Evolutionary conservation across 2,113 vertebrate species (phyloP), one percentile per base, ranked within the genome.

Genomic region (Chlorodrepanis virens): DNA sequence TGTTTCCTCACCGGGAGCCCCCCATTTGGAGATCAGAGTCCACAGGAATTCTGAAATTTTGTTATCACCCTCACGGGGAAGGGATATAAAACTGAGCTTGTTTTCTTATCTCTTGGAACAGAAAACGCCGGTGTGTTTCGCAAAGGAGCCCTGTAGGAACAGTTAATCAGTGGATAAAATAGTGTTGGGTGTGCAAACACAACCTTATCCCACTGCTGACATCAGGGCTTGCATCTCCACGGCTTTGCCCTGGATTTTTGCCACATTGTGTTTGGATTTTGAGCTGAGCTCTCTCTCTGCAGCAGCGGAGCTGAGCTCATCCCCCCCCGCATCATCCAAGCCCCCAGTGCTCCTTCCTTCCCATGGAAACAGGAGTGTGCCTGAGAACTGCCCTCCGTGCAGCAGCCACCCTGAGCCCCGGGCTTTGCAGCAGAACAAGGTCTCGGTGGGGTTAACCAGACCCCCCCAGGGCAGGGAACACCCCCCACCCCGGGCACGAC

Each of bases 51-150:
- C 35, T 15, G 44, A 24, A 4, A 25, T 37, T 45, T 64, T 18
- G 23, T 81, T 93, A 88, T 89, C 75, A 44, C 40, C n/a, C 4
- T 54, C 18, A 1, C 6, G 14, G 47, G 45, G 22, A 49, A 63
- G 33, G 35, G 63, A 37, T 24, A 80, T 60, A 86, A 95, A 96
- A 12, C 2, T n/a, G 15, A 9, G 71, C 29, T 64, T n/a, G 31
- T 70, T 68, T 83, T 56, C 85, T 87, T 87, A 87, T 79, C 85
- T 87, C 49, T 63, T 61, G 85, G 65, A 87, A 79, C 75, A 35
- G n/a, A 54, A 63, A 70, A 17, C 33, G 23, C 19, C 4, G 0
- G 2, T n/a, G 70, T 35, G 53, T 76, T 93, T 76, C 33, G 10
- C 83, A 91, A 86, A 94, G 67, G 69, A 75, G 89, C 45, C 47